Percentiles rank a stretch among this genome's conserved stretches.
phyloP scores from a whole-genome alignment of 2,797 vertebrate genomes.

The Sebastes dallii region DNA sequence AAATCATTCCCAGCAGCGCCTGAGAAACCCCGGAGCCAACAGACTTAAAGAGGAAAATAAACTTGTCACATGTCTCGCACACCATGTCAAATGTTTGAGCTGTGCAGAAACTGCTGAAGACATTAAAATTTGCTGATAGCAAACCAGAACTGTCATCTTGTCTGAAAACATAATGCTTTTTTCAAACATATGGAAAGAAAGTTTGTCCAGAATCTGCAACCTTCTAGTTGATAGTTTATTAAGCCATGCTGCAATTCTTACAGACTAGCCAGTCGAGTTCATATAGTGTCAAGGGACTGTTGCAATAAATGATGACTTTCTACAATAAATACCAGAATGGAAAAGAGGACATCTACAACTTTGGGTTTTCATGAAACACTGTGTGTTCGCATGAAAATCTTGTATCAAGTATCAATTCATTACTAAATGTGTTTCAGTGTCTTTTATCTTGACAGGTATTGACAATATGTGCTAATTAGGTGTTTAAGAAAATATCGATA shows the following conservation, averaged over 20 bases:
- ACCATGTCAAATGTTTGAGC: constrained; percentile 65
- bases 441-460: neutral
- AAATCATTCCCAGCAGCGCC: constrained; percentile 8
- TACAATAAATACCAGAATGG: constrained; percentile 60
- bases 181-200: neutral
- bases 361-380: neutral
- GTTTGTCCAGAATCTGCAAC: neutral
- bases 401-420: neutral
- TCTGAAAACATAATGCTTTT: constrained; percentile 4
- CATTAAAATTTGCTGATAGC: constrained; percentile 72
- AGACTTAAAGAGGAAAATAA: constrained; percentile 30
- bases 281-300: neutral
- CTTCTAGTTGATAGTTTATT: neutral
- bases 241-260: constrained; percentile 20
- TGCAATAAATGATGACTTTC: constrained; percentile 59
- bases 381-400: neutral
- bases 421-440: neutral
- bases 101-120: constrained; percentile 76
- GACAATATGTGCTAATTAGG: neutral
- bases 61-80: constrained; percentile 69
- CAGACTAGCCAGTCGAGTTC: constrained; percentile 68
- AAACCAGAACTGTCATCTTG: constrained; percentile 47
- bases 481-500: too few relatives aligned
- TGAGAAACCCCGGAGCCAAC: constrained; percentile 5
- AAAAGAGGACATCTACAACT: neutral